Conservation (phyloP, 2,113 vertebrate species). For the Nothocercus julius region DNA sequence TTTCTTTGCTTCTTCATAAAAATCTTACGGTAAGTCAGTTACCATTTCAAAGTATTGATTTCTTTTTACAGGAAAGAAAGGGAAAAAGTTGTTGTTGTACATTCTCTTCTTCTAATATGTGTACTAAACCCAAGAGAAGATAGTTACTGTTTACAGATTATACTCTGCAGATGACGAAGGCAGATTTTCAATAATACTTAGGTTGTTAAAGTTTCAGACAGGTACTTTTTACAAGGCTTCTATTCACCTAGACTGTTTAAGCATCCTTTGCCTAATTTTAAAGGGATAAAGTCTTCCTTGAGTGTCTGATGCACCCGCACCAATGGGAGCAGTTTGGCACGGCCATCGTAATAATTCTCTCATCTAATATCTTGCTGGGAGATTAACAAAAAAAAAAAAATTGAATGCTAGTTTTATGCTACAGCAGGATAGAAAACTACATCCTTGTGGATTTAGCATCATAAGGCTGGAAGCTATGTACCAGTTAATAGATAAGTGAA, state of each 20-base stretch:
- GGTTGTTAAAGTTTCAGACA: neutral
- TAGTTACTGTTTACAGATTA: neutral
- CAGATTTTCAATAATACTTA: neutral
- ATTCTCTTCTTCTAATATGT: neutral
- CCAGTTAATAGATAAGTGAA: neutral
- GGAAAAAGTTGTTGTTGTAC: neutral
- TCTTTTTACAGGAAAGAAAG: neutral
- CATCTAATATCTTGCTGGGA: neutral
- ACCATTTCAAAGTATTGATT: neutral
- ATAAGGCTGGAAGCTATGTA: neutral
- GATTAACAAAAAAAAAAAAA: neutral
- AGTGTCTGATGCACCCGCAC: neutral
- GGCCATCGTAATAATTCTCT: neutral
- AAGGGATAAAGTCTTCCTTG: neutral
- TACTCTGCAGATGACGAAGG: neutral
- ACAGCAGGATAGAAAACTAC: neutral
- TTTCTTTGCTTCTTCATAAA: neutral
- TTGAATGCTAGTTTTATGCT: neutral
- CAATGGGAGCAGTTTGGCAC: neutral
- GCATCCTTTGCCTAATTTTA: neutral
- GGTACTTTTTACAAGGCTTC: neutral
- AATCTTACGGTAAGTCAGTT: neutral
- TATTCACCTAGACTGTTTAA: neutral
- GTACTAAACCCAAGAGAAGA: too few species aligned
- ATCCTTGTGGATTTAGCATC: neutral